phyloP scores from a whole-genome alignment of 2,888 invertebrate genomes.

The Timema podura region DNA sequence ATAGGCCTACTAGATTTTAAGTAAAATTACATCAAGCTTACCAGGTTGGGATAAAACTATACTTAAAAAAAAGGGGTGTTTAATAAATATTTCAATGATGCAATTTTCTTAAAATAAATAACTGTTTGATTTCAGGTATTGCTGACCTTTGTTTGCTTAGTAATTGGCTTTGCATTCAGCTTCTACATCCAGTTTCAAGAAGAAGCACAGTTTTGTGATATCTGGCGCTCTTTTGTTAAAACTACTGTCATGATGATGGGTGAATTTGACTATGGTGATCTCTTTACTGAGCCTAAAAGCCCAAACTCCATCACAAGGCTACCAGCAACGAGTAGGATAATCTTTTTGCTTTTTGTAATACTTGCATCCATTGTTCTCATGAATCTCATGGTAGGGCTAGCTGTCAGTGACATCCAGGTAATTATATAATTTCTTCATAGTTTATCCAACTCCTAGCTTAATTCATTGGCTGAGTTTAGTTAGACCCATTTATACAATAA shows the following conservation, averaged over 20 bases:
- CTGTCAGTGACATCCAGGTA: conserved; percentile 50
- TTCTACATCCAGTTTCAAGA: conserved; percentile 52
- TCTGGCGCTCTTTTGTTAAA: conserved; percentile 47
- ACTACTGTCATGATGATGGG: conserved; percentile 58
- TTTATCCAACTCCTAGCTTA: neutral
- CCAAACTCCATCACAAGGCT: conserved; percentile 30
- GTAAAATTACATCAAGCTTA: no score
- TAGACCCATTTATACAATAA: no score
- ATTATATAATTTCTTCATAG: neutral
- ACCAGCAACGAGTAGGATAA: conserved; percentile 44
- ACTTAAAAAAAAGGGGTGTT: neutral
- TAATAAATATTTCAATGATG: neutral
- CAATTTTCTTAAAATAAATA: neutral
- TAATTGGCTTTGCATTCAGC: conserved; percentile 54
- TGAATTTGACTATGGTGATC: conserved; percentile 50
- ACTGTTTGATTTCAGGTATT: conserved; percentile 44
- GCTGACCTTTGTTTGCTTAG: conserved; percentile 51
- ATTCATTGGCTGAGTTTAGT: neutral
- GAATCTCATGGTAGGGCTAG: conserved; percentile 54
- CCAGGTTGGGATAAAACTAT: no score
- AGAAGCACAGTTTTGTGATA: conserved; percentile 44
- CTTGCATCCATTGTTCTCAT: conserved; percentile 53
- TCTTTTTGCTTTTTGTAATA: conserved; percentile 51
- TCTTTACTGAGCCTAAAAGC: conserved; percentile 39
- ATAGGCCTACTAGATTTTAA: no score